Percentiles rank a stretch among this genome's conserved stretches.
These are phyloP conservation scores for Trichopria drosophilae DNA, from an alignment of 2,888 invertebrate species.

Conservation along the genomic window DNA sequence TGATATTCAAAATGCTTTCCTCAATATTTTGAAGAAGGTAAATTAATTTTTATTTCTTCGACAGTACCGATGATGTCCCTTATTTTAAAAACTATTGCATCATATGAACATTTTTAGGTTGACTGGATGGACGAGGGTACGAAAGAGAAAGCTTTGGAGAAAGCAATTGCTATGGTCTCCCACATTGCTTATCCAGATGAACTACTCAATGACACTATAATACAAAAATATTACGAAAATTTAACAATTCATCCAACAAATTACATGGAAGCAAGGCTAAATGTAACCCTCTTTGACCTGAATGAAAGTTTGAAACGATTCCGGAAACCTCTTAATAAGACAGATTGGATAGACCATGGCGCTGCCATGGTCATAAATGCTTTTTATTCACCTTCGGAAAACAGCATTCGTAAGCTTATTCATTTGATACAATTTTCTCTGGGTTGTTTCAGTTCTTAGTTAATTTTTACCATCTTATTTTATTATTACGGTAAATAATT, in stretches of 20 bases:
- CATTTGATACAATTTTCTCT: too few species aligned
- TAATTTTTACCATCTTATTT: neutral
- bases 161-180: slow-evolving; percentile 79
- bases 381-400: slow-evolving; percentile 62
- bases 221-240: slow-evolving; percentile 74
- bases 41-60: too few species aligned
- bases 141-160: slow-evolving; percentile 73
- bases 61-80: too few species aligned
- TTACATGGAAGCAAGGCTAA: slow-evolving; percentile 60
- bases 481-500: too few species aligned
- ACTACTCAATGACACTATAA: slow-evolving; percentile 77
- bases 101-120: too few species aligned
- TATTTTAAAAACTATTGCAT: too few species aligned
- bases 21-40: slow-evolving; percentile 72
- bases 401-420: slow-evolving; percentile 65
- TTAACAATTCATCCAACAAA: slow-evolving; percentile 55
- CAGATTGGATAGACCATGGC: slow-evolving; percentile 62
- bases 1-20: slow-evolving; percentile 80
- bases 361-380: slow-evolving; percentile 63
- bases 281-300: slow-evolving; percentile 59
- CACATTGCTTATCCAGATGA: slow-evolving; percentile 93
- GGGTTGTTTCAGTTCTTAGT: slow-evolving; percentile 28
- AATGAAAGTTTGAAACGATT: slow-evolving; percentile 60
- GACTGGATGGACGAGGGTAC: slow-evolving; percentile 94
- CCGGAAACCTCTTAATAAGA: slow-evolving; percentile 61